Evolutionary conservation across 2,888 invertebrate genomes (phyloP).

Genomic region (Leptopilina drosophilae): DNA sequence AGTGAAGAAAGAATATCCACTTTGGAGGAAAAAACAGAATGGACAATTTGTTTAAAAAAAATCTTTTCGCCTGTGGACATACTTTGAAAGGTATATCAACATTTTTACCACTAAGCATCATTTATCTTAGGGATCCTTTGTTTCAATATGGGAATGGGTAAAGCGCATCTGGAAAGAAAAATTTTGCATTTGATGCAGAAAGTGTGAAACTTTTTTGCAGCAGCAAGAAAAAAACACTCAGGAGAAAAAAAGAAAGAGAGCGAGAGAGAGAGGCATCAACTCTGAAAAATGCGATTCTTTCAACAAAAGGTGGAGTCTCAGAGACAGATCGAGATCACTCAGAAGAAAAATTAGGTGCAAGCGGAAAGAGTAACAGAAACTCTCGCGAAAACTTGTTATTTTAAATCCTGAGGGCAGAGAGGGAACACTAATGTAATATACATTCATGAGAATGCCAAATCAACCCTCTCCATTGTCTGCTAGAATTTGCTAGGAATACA

Average conservation of each 20-base stretch:
- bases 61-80: background rate
- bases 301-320: conserved; percentile 7
- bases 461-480: conserved; percentile 63
- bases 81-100: background rate
- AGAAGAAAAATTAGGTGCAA: conserved; percentile 35
- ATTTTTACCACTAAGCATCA: background rate
- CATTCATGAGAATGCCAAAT: conserved; percentile 63
- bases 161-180: background rate
- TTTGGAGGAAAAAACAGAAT: background rate
- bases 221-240: background rate
- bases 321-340: conserved; percentile 36
- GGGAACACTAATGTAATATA: conserved; percentile 56
- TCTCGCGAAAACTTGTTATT: conserved; percentile 29
- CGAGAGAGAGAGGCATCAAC: conserved; percentile 3
- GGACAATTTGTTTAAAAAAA: background rate
- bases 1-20: too few species aligned
- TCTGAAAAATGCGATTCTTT: conserved; percentile 5
- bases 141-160: background rate
- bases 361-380: background rate
- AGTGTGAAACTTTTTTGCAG: background rate
- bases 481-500: conserved; percentile 63
- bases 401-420: conserved; percentile 19
- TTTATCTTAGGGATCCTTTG: conserved; percentile 12
- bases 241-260: too few species aligned
- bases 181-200: conserved; percentile 9